Evolutionary conservation across 2,888 invertebrate species (phyloP), one percentile per base, ranked within the genome.

Genomic region (Amblyjoppa fuscipennis): DNA sequence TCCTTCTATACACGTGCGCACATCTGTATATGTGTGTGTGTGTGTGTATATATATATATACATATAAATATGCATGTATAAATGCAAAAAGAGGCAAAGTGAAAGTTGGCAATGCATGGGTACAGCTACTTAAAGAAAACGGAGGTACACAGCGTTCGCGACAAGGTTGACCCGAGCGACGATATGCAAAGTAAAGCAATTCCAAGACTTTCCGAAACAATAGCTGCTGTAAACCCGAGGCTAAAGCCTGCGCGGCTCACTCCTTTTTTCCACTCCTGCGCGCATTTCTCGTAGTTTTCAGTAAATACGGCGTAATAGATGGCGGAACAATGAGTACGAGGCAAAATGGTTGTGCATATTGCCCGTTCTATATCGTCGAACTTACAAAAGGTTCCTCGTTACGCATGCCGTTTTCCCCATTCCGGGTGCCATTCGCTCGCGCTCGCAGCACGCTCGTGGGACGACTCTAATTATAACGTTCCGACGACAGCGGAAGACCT

Each of bases 181-280:
- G 87, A 88, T 90, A 89, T 90, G 90, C 88, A 90, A 90, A 90
- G 87, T 85, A 82, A 83, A 83, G 81, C 84, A 78, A 88, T 89
- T 87, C 83, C 81, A 68, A 74, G 79, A 82, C 75, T 70, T 87
- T 79, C 13, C 73, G 83, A 88, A 88, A 90, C 90, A 90, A 89
- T 89, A 76, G 85, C 81, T 68, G 56, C 71, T 87, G 89, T 88
- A 87, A 87, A 86, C 77, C 81, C 74, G 84, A 86, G 87, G 85
- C 87, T 88, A 81, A 89, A 89, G 86, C 83, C 84, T 59, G 38
- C 56, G 77, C 25, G n/a, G 66, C 78, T 28, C 77, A 76, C 28
- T 25, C 56, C 64, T 85, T 81, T 51, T 34, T 45, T 70, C 78
- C 49, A 78, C 75, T 71, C 56, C 59, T 51, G 70, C 70, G 75